These are phyloP conservation scores for Periphyllus acericola DNA, from an alignment of 2,888 invertebrate genomes.

Conservation along the genomic window DNA sequence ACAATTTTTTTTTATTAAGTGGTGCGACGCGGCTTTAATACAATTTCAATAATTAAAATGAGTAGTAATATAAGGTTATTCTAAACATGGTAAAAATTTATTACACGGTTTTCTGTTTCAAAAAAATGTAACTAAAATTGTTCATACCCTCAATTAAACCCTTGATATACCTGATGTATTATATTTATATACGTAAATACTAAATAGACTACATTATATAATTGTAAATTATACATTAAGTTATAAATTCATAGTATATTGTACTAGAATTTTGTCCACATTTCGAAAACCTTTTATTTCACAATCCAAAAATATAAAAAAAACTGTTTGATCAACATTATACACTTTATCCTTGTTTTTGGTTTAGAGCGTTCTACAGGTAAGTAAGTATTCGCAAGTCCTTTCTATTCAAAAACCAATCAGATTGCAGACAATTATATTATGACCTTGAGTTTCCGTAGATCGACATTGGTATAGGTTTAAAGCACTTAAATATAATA, in stretches of 20 bases:
- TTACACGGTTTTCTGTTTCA: background rate
- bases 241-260: too few species aligned
- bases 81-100: background rate
- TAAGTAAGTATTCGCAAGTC: conserved; percentile 2
- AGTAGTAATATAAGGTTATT: too few species aligned
- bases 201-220: background rate
- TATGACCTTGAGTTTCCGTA: background rate
- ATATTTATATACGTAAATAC: too few species aligned
- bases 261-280: background rate
- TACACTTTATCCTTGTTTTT: conserved; percentile 8
- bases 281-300: background rate
- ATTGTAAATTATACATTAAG: too few species aligned
- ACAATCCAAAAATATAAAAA: background rate
- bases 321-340: background rate
- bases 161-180: too few species aligned
- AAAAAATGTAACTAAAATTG: background rate
- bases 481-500: background rate
- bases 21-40: too few species aligned
- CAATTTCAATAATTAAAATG: too few species aligned
- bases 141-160: background rate
- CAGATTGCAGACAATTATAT: conserved; percentile 8
- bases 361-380: background rate
- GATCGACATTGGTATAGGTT: background rate
- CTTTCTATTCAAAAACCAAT: conserved; percentile 38
- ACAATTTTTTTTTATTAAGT: too few species aligned